These are phyloP conservation scores for Balaenoptera acutorostrata DNA, from an alignment of 2,113 vertebrate genomes.

Conservation along the genomic window DNA sequence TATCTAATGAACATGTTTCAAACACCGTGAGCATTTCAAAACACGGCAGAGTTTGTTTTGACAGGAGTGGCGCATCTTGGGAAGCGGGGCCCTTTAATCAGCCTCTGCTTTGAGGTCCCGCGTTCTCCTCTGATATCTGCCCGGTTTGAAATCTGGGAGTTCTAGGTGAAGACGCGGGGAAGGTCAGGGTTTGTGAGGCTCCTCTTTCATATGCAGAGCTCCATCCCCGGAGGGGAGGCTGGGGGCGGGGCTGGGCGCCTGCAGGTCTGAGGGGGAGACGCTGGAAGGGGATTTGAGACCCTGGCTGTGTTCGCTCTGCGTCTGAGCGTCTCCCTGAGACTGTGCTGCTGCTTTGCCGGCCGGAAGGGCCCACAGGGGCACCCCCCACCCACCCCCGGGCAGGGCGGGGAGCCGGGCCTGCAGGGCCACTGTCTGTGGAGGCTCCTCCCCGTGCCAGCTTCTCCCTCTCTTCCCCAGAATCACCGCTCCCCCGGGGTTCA, in stretches of 20 bases:
- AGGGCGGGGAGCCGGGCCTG: background rate
- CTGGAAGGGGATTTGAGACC: background rate
- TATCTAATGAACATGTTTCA: slow-evolving; percentile 62
- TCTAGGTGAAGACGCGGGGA: slow-evolving; percentile 52
- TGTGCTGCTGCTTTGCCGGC: background rate
- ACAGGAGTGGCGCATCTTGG: slow-evolving; percentile 44
- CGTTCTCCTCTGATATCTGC: slow-evolving; percentile 44
- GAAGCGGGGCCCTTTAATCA: slow-evolving; percentile 66
- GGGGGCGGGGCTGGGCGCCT: background rate
- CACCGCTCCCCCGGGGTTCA: accelerated
- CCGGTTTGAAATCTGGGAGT: slow-evolving; percentile 62
- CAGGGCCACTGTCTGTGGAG: background rate
- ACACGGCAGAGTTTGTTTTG: slow-evolving; percentile 70
- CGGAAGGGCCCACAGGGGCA: background rate
- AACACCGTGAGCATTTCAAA: slow-evolving; percentile 60
- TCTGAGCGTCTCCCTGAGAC: background rate
- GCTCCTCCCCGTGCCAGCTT: background rate
- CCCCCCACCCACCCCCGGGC: too few relatives aligned
- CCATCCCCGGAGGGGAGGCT: background rate
- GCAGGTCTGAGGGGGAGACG: background rate
- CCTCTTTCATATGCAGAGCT: slow-evolving; percentile 25
- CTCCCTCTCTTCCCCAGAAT: background rate
- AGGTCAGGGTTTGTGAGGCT: slow-evolving; percentile 57
- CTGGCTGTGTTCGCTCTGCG: background rate
- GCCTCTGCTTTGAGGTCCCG: slow-evolving; percentile 52